phyloP scores from a whole-genome alignment of 2,888 invertebrate genomes.

The Acleris sparsana region DNA sequence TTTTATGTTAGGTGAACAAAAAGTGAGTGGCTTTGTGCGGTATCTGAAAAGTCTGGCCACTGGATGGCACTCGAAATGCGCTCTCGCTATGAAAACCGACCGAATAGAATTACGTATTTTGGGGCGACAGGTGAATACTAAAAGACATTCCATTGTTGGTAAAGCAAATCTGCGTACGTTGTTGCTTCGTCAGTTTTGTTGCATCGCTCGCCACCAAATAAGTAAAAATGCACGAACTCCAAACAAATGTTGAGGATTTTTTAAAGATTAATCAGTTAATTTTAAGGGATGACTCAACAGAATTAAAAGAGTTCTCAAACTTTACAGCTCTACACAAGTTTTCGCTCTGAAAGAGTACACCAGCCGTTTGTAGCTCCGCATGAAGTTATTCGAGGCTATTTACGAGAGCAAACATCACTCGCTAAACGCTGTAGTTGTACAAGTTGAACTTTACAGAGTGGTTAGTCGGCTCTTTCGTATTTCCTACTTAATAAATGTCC shows the following conservation, averaged over 20 bases:
- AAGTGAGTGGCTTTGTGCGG: slow-evolving; percentile 72
- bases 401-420: slow-evolving; percentile 42
- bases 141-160: slow-evolving; percentile 64
- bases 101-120: slow-evolving; percentile 63
- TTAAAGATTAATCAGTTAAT: background rate
- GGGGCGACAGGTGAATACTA: slow-evolving; percentile 72
- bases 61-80: slow-evolving; percentile 61
- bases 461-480: slow-evolving; percentile 54
- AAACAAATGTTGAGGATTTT: background rate
- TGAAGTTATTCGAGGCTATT: slow-evolving; percentile 23
- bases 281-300: background rate
- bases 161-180: slow-evolving; percentile 42
- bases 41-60: slow-evolving; percentile 69
- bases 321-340: background rate
- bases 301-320: background rate
- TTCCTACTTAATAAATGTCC: slow-evolving; percentile 73
- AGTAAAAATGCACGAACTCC: background rate
- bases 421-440: slow-evolving; percentile 49
- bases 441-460: slow-evolving; percentile 46
- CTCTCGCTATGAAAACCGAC: slow-evolving; percentile 57
- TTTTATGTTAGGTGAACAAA: slow-evolving; percentile 69
- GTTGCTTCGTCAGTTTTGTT: slow-evolving; percentile 28
- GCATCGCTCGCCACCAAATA: slow-evolving; percentile 17
- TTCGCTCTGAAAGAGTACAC: background rate
- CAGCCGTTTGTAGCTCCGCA: background rate